Base-by-base conservation (phyloP, 2,113 vertebrate species). In the cat (Felis catus) region DNA sequence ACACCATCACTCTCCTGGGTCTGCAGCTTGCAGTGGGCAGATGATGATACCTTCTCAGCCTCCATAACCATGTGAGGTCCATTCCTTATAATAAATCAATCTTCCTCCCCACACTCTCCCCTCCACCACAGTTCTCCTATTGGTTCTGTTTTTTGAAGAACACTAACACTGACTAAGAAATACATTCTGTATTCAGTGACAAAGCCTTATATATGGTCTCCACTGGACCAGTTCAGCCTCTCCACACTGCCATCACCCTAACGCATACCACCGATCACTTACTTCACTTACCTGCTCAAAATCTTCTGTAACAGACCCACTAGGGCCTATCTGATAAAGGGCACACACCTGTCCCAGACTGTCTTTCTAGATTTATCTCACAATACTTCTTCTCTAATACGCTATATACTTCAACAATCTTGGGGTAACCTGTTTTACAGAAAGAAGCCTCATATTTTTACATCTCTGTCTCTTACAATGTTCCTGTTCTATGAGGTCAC, bases 341-440 rank as follows among this genome's bases (percentile, higher is more conserved):
- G 11, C 3, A 25, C 51, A 55, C 39, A 58, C 12, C 31, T 82
- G n/a, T 27, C 36, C 10, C 55, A 39, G 70, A 3, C 8, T 48
- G 36, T 1, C 48, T 86, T 94, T 92, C 16, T 45, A 53, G 71
- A 91, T 61, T 86, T 45, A 79, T 33, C 76, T 95, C 53, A 55
- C 8, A 63, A 33, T 19, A 61, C 16, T 31, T 81, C n/a, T 68
- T 48, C 27, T 63, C 7, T 51, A 61, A 29, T 11, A 86, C 6
- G 10, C 14, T n/a, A 71, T n/a, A 71, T 13, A 9, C 31, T 89
- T 61, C 4, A 68, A 12, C 53, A 21, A 85, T 39, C 53, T 15
- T 5, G 27, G 10, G 11, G 11, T n/a, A 41, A 78, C 33, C 36
- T 58, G 39, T 51, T 81, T 58, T 41, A 92, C n/a, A 39, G n/a